phyloP scores from a whole-genome alignment of 2,113 vertebrate species.

The Clarias magur region DNA sequence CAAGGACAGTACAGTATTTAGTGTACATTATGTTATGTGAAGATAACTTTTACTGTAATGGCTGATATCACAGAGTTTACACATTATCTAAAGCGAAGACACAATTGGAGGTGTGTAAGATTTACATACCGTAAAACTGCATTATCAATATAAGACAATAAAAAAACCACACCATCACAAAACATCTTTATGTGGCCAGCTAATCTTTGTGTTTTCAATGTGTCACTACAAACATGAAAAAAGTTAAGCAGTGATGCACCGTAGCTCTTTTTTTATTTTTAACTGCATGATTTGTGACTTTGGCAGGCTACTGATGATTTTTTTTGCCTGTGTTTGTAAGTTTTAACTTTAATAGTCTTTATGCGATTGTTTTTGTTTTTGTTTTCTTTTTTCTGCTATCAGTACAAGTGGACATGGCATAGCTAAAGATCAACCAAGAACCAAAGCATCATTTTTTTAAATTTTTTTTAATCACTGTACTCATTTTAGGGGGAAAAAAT shows the following conservation, averaged over 20 bases:
- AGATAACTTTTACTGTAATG: neutral
- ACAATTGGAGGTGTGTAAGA: neutral
- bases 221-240: neutral
- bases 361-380: neutral
- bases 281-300: neutral
- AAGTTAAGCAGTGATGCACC: neutral
- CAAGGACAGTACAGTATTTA: neutral
- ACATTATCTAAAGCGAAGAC: neutral
- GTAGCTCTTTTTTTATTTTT: neutral
- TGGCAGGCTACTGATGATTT: neutral
- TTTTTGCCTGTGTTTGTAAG: neutral
- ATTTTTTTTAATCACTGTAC: neutral
- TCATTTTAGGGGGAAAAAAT: neutral
- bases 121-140: neutral
- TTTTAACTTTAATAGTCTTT: neutral
- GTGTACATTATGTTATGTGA: neutral
- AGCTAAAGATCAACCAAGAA: neutral
- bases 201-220: neutral
- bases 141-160: neutral
- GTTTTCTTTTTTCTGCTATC: neutral
- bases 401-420: neutral
- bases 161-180: neutral
- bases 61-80: neutral
- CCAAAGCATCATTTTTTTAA: neutral
- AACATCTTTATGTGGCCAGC: too few relatives aligned